Base-by-base conservation (phyloP, 2,113 vertebrate genomes). In the Miniopterus natalensis region DNA sequence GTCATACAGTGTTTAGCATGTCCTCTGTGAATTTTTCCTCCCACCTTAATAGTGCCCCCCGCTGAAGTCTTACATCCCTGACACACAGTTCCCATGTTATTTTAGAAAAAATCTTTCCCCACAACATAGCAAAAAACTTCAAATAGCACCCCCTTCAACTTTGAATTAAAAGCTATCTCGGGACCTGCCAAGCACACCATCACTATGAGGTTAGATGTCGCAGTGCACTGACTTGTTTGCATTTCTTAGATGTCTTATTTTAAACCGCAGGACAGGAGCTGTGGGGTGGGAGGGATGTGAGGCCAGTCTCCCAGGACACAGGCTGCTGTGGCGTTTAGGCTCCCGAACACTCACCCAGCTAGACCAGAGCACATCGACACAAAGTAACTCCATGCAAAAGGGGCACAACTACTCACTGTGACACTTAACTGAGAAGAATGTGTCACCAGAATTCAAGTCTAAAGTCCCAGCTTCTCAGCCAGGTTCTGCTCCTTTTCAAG, bases 211-310 rank as follows among this genome's bases (percentile, higher is more conserved):
- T 66, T 9, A 42, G 66, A 29, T 21, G 15, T 57, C 27, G 21
- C 47, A 1, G 10, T 2, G 12, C 2, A 11, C 57, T 1, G 8
- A 61, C 3, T 0, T 15, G 57, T 11, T 15, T 20, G 0, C 53
- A 1, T 11, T 11, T 63, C 51, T 78, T 8, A 23, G 8, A 45
- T 7, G 42, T 42, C 15, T 21, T 21, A 18, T 49, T 63, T n/a
- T 45, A 29, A 71, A 21, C 27, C 6, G 45, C 8, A 42, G 29
- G 27, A 83, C 14, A 0, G 23, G 51, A 12, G 59, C 17, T 8
- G 0, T 4, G 74, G 59, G 13, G 45, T 18, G 6, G 40, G 14
- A 74, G 14, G 18, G 25, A 3, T 2, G 15, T 1, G 3, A 25
- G 4, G 14, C 4, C 79, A 2, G 55, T 36, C 8, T 70, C 42